phyloP scores from a whole-genome alignment of 2,113 vertebrate genomes.

The Scalopus aquaticus region DNA sequence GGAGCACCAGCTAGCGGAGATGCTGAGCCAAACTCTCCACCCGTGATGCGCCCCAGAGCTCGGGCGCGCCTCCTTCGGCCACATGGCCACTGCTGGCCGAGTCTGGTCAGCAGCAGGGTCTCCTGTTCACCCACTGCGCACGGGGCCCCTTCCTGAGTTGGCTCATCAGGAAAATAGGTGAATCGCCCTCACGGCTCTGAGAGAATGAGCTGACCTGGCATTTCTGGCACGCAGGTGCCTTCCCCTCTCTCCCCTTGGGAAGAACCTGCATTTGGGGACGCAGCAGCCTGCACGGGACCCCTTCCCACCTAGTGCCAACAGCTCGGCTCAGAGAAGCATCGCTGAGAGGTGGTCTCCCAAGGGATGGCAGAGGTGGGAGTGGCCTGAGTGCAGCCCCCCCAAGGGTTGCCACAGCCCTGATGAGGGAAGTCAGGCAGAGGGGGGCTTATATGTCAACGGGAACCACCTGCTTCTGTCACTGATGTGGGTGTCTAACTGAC shows the following conservation, averaged over 20 bases:
- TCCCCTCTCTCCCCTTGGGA: background rate
- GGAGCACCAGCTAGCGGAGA: background rate
- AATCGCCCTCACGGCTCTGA: fast-evolving
- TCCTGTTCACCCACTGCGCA: background rate
- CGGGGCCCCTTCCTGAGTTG: background rate
- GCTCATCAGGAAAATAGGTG: background rate
- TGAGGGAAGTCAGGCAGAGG: background rate
- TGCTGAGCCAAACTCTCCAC: background rate
- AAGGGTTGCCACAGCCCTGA: fast-evolving
- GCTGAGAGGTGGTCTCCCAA: background rate
- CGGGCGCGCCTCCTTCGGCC: background rate
- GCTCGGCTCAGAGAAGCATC: background rate
- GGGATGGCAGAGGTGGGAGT: background rate
- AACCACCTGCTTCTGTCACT: background rate
- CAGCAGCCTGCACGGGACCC: background rate
- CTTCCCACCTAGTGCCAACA: fast-evolving
- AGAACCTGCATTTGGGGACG: background rate
- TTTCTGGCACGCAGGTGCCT: background rate
- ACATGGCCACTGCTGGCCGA: fast-evolving
- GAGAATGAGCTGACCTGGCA: fast-evolving
- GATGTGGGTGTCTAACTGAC: no score
- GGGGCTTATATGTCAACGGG: background rate
- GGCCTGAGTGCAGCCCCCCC: background rate
- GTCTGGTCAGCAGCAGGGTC: background rate
- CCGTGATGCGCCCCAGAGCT: fast-evolving